Percentiles rank a stretch among this genome's conserved stretches.
These are phyloP conservation scores for Lophochroa leadbeateri DNA, from an alignment of 2,113 vertebrate genomes.

Conservation along the genomic window DNA sequence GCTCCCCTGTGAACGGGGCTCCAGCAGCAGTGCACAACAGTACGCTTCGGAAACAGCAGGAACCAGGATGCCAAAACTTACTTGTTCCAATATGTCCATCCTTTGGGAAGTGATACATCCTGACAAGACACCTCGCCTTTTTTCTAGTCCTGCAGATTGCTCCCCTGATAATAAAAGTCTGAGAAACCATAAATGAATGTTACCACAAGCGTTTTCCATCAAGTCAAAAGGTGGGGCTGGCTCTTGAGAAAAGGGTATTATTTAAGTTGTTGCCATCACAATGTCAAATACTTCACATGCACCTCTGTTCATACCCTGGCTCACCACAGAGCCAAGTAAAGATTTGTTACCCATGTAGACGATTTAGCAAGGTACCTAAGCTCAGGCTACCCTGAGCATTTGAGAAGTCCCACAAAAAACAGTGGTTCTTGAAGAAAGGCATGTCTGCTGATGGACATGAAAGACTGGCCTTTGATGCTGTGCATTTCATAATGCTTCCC, in stretches of 20 bases:
- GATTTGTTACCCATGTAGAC: neutral
- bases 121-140: neutral
- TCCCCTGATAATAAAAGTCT: neutral
- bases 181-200: neutral
- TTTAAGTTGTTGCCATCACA: neutral
- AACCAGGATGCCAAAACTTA: too few species aligned
- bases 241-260: rapidly evolving
- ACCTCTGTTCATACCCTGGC: neutral
- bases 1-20: too few species aligned
- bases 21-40: too few species aligned
- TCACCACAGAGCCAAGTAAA: neutral
- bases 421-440: neutral
- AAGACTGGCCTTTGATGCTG: neutral
- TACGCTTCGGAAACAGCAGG: too few species aligned
- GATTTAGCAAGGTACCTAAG: neutral
- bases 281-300: neutral
- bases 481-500: neutral
- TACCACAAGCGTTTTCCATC: neutral
- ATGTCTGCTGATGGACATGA: neutral
- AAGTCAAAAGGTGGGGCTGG: neutral
- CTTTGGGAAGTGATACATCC: neutral
- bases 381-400: neutral
- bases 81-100: neutral
- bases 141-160: neutral
- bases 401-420: neutral